These are phyloP conservation scores for Schlechtendalia chinensis DNA, from an alignment of 1,140 invertebrate species.

Conservation along the genomic window DNA sequence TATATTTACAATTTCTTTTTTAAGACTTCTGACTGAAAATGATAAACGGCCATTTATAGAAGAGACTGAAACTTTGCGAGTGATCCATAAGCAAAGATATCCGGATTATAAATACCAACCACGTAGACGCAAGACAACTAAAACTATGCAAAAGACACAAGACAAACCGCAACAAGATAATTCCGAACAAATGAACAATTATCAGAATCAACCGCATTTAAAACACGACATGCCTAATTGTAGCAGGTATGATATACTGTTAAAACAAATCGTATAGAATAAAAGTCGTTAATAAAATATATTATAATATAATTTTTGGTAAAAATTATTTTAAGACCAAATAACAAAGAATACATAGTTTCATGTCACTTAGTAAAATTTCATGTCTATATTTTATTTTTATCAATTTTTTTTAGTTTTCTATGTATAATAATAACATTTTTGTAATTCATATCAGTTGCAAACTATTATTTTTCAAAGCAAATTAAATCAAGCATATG, in stretches of 20 bases:
- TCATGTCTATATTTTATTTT: too few relatives aligned
- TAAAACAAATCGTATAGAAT: too few relatives aligned
- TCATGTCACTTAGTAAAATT: too few relatives aligned
- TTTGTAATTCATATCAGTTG: too few relatives aligned
- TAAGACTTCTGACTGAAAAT: conserved; percentile 74
- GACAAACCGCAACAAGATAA: not conserved
- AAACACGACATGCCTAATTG: not conserved
- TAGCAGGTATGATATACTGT: conserved; percentile 7
- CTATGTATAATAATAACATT: too few relatives aligned
- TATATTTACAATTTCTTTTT: conserved; percentile 47
- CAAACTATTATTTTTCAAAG: too few relatives aligned
- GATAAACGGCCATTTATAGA: conserved; percentile 85
- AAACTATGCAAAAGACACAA: not conserved
- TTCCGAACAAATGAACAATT: not conserved
- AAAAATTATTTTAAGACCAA: too few relatives aligned
- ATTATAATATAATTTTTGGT: too few relatives aligned
- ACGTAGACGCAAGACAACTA: conserved; percentile 53
- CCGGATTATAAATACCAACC: conserved; percentile 77
- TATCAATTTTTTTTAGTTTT: too few relatives aligned
- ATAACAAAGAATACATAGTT: too few relatives aligned
- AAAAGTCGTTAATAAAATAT: too few relatives aligned
- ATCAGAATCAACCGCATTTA: not conserved
- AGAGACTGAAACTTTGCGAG: conserved; percentile 81
- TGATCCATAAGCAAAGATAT: conserved; percentile 85
- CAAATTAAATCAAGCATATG: too few relatives aligned